Percentiles rank a stretch among this genome's conserved stretches.
These are phyloP conservation scores for Oreochromis grahami DNA, from an alignment of 2,797 vertebrate genomes.

Conservation along the genomic window DNA sequence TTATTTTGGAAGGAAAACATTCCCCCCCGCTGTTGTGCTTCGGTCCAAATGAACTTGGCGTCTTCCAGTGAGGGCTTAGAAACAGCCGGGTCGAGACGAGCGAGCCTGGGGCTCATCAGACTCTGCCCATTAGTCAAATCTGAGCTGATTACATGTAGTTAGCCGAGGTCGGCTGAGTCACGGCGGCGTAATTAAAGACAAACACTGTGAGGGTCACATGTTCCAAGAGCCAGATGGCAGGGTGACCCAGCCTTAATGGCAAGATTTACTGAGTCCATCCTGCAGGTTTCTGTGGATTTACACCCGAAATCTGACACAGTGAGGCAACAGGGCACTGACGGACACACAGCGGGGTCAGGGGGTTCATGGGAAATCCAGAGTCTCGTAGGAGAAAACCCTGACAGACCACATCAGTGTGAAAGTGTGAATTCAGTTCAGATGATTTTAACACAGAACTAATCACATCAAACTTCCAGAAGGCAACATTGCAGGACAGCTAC, in stretches of 20 bases:
- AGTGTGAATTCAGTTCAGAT: background rate
- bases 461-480: no score
- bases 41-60: accelerated
- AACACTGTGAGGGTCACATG: background rate
- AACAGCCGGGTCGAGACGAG: background rate
- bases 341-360: accelerated
- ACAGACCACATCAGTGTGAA: background rate
- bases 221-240: background rate
- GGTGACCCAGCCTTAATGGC: background rate
- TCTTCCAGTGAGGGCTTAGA: background rate
- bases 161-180: background rate
- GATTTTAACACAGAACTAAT: no score
- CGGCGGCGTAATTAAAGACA: background rate
- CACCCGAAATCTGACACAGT: background rate
- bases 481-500: no score
- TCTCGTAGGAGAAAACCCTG: background rate
- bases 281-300: background rate
- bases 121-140: background rate
- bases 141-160: background rate
- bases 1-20: background rate
- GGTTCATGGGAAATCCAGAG: background rate
- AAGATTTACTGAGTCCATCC: background rate
- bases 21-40: background rate
- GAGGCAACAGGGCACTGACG: background rate
- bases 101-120: background rate